phyloP scores from a whole-genome alignment of 1,140 invertebrate species.

The Caenorhabditis latens region DNA sequence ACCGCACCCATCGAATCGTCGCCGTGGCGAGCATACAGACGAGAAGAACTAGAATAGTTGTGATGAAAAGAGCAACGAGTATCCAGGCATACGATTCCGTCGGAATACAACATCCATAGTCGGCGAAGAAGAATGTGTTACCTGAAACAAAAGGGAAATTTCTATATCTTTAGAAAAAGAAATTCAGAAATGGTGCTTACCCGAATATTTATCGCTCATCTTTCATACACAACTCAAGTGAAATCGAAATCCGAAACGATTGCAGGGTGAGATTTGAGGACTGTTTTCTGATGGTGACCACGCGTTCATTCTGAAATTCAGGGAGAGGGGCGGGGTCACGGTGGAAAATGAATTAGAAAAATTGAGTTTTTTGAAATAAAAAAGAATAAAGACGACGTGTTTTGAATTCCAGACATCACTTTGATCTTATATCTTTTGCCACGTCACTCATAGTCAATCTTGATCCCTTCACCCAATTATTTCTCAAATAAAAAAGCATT shows the following conservation, averaged over 20 bases:
- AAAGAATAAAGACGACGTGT: no score
- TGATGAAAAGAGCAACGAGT: conserved; percentile 24
- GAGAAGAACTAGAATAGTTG: neutral
- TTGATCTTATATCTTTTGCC: no score
- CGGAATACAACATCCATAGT: conserved; percentile 29
- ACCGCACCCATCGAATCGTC: conserved; percentile 12
- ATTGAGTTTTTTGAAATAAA: no score
- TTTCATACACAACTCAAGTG: conserved; percentile 15
- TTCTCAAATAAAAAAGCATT: neutral
- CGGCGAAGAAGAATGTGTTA: conserved; percentile 28
- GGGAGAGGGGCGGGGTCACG: no score
- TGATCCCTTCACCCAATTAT: neutral
- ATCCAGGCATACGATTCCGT: conserved; percentile 48
- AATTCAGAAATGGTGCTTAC: neutral
- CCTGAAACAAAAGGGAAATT: neutral
- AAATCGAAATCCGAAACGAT: no score
- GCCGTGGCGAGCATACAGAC: conserved; percentile 38
- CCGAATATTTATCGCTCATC: conserved; percentile 47
- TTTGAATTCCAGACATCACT: no score
- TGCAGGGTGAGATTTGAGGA: no score
- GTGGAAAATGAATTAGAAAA: no score
- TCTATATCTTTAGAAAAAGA: no score
- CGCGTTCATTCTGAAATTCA: no score
- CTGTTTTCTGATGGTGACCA: no score
- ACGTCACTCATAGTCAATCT: neutral